Evolutionary conservation across 2,888 invertebrate genomes (phyloP), one percentile per base, ranked within the genome.

Genomic region (Cantharis lateralis): DNA sequence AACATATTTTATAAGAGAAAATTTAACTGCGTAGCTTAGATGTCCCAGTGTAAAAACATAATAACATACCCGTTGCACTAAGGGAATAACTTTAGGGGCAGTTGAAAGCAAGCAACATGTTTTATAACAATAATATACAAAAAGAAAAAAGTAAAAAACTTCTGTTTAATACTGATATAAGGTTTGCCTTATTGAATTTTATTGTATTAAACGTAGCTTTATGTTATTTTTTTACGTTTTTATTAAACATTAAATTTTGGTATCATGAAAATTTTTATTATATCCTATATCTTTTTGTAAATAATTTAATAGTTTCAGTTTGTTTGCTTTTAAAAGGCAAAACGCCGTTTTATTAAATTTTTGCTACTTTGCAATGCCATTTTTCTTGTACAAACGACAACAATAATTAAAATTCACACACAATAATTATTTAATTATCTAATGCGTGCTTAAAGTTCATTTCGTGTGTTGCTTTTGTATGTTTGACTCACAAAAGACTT

Each of bases 81-180:
- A 24, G 75, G 71, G 75, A 75, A 75, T 75, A 71, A 71, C 61
- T 75, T 71, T 75, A 68, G 71, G 71, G 71, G 71, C 68, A 68
- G 71, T 16, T 68, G 66, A 71, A 71, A 61, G 75, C 62, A 71
- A 68, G 71, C 75, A 75, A 75, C 75, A 68, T 71, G 75, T 75
- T 75, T 75, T 75, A 75, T 75, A 75, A 75, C 71, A 71, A 71
- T 70, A 75, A 75, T 71, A 71, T 68, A 75, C 24, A 71, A 71
- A 71, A 32, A 48, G 11, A 70, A 70, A 16, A 70, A 75, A 71
- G 26, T n/a, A 66, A 66, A 15, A 26, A 28, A 69, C 26, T 69
- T 32, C 15, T 69, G 15, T 69, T 69, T 69, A 32, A 66, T 20
- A 66, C 64, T 66, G 64, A 66, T 66, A 66, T 66, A 66, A 66